Evolutionary conservation across 2,888 invertebrate species (phyloP), one percentile per base, ranked within the genome.

Genomic region (Oxytorus armatus): DNA sequence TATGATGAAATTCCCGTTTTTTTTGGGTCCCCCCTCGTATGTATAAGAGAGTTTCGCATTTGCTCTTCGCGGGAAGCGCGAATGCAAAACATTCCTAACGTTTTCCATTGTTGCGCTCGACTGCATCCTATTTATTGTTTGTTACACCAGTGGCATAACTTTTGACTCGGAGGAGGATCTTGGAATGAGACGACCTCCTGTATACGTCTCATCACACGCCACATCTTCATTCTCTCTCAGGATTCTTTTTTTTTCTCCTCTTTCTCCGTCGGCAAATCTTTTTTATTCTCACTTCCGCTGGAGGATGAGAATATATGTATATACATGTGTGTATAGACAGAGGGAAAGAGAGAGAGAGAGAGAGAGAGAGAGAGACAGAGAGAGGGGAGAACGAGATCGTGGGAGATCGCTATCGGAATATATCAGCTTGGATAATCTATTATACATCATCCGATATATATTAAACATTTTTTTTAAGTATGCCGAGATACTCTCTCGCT

Each of bases 401-500:
- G 53, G 49, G 61, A 73, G 73, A 78, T 78, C 51, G 66, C 25
- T 66, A 78, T 78, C 68, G 68, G 16, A 23, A 23, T 77, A 55
- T 49, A 49, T 49, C 14, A 61, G 36, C 59, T 36, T 16, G 73
- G 51, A 66, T 61, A 68, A 73, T 73, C 72, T 66, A 55, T 70
- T 57, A 47, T 36, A 33, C 73, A 44, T 63, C 23, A 29, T 73
- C 21, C 2, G 33, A 66, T 78, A n/a, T n/a, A n/a, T n/a, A n/a
- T n/a, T n/a, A n/a, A n/a, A n/a, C n/a, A n/a, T n/a, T 65, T 77
- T 72, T 55, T 51, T 70, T 33, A 69, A 70, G 29, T 18, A 36
- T 53, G 44, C 23, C 51, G 66, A 44, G 74, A 66, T 57, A 51
- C 39, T 33, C 29, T 47, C 53, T 39, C n/a, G 55, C 47, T 69